phyloP scores from a whole-genome alignment of 2,113 vertebrate species.

The Prionailurus bengalensis region DNA sequence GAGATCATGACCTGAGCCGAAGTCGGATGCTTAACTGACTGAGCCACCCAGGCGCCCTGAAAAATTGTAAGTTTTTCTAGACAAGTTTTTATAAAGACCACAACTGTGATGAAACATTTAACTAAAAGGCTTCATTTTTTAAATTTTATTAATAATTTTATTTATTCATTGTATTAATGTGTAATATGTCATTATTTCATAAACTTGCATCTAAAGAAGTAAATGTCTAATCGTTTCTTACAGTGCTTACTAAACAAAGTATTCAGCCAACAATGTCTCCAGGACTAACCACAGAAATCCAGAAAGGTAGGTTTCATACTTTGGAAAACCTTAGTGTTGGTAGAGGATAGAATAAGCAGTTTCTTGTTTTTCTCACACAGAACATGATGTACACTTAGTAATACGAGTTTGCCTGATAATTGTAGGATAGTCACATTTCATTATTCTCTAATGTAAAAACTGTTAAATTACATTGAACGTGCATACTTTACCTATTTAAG shows the following conservation, averaged over 20 bases:
- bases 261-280: not conserved
- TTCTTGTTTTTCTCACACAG: not conserved
- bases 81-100: not conserved
- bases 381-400: not conserved
- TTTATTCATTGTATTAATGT: not conserved
- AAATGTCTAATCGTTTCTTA: constrained; percentile 45
- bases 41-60: not conserved
- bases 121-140: not conserved
- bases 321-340: not conserved
- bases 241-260: not conserved
- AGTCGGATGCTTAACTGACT: too few relatives aligned
- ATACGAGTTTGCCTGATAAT: not conserved
- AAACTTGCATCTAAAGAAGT: not conserved
- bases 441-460: not conserved
- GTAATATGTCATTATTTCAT: not conserved
- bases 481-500: not conserved
- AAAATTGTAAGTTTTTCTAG: constrained; percentile 62
- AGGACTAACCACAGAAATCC: not conserved
- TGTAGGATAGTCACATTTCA: not conserved
- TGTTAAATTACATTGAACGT: not conserved
- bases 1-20: too few relatives aligned
- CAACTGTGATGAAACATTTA: not conserved
- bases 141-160: too few relatives aligned
- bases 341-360: not conserved
- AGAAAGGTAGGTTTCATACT: constrained; percentile 35